Percentiles rank a stretch among this genome's conserved stretches.
Evolutionary conservation across 2,797 vertebrate species (phyloP).

Genomic region (Vultur gryphus): DNA sequence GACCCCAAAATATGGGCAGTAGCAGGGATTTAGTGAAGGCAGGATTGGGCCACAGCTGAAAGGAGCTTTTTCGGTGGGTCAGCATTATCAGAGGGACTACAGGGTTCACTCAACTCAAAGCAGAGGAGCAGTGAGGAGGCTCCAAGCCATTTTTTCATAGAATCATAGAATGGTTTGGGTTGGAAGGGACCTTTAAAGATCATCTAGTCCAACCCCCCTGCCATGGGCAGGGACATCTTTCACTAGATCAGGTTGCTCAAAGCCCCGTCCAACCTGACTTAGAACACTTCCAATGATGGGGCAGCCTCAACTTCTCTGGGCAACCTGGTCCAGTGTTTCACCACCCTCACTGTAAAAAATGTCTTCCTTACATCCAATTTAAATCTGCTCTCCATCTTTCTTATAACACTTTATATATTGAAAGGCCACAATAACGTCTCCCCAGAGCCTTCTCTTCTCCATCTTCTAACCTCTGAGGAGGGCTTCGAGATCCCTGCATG

Average conservation of each 20-base stretch:
- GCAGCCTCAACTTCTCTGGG: not conserved
- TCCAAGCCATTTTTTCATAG: not conserved
- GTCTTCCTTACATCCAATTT: not conserved
- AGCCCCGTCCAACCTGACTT: not conserved
- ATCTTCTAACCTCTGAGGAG: not conserved
- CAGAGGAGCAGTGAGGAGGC: not conserved
- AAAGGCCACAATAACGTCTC: not conserved
- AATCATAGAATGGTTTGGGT: not conserved
- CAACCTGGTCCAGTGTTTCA: not conserved
- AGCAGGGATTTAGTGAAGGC: not conserved
- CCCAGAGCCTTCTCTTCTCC: not conserved
- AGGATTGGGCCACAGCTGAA: not conserved
- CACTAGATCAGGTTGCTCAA: not conserved
- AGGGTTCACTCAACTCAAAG: not conserved
- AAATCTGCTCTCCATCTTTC: not conserved
- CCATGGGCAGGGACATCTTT: not conserved
- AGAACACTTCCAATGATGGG: not conserved
- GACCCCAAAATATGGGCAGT: not conserved
- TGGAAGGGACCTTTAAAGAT: not conserved
- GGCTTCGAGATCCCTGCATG: not conserved
- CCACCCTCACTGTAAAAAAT: accelerated
- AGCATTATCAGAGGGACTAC: not conserved
- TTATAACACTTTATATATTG: not conserved
- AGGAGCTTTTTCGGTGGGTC: not conserved
- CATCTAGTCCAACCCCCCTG: not conserved